A percentile compares a stretch with the other conserved stretches of the same genome.
Conservation (phyloP, 2,888 invertebrate species). For the Eupithecia abbreviata region DNA sequence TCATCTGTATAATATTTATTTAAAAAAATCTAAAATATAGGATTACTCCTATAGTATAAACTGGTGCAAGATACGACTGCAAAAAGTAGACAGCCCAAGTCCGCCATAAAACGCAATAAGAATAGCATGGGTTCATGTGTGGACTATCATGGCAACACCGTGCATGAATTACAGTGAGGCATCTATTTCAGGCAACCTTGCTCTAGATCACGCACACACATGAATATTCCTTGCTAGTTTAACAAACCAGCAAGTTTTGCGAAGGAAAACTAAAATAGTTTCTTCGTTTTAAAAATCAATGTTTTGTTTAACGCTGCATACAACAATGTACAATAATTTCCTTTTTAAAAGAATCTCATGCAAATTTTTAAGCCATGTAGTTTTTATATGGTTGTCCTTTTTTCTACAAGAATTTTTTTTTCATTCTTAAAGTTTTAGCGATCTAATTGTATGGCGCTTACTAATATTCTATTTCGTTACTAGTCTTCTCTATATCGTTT, state of each 20-base stretch:
- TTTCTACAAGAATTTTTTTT: not conserved
- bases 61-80: conserved; percentile 62
- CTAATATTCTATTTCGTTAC: too few species aligned
- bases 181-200: conserved; percentile 13
- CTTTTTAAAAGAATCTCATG: not conserved
- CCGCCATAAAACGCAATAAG: conserved; percentile 70
- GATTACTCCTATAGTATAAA: conserved; percentile 57
- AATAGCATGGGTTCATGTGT: conserved; percentile 54
- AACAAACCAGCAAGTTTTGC: not conserved
- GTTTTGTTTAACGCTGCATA: not conserved
- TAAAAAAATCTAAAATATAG: not conserved
- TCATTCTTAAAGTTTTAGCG: not conserved
- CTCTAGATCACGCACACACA: conserved; percentile 13
- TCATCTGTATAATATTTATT: not conserved
- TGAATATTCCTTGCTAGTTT: not conserved
- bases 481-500: too few species aligned
- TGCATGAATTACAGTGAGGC: conserved; percentile 18
- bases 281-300: not conserved
- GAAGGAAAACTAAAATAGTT: not conserved
- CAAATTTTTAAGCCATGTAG: not conserved
- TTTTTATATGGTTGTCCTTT: not conserved
- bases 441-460: not conserved
- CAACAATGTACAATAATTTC: not conserved
- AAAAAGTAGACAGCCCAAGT: conserved; percentile 64
- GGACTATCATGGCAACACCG: conserved; percentile 33